Evolutionary conservation across 2,113 vertebrate species (phyloP).

Genomic region (Camelus dromedarius): DNA sequence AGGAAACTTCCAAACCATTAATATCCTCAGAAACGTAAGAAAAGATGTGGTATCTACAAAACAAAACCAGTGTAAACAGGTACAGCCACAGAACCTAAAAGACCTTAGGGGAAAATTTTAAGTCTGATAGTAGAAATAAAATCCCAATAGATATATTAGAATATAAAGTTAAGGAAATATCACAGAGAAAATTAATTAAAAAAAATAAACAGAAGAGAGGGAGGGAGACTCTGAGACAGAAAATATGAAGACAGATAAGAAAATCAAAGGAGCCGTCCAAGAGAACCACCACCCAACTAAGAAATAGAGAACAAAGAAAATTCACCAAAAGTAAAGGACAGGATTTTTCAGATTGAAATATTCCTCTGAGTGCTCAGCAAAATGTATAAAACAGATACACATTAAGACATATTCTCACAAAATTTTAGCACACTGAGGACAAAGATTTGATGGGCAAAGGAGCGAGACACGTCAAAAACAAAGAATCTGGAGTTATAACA

Average conservation of each 20-base stretch:
- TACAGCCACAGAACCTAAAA: background rate
- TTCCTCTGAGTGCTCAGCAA: background rate
- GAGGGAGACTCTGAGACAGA: background rate
- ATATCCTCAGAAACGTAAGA: background rate
- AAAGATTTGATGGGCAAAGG: background rate
- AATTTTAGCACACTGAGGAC: background rate
- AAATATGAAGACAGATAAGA: background rate
- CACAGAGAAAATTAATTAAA: background rate
- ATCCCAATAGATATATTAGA: background rate
- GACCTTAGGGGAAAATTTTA: background rate
- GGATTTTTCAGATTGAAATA: background rate
- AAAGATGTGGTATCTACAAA: background rate
- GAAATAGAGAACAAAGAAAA: background rate
- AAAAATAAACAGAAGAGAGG: background rate
- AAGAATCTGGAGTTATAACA: background rate
- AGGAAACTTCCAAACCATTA: background rate
- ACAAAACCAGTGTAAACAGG: background rate
- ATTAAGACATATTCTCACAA: background rate
- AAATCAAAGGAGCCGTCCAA: background rate
- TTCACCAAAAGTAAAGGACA: background rate
- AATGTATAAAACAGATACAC: background rate
- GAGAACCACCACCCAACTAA: background rate
- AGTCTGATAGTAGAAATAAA: background rate
- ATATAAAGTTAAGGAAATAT: background rate
- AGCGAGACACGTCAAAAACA: background rate